Conservation (phyloP, 2,888 invertebrate genomes). For the Ichneumoninae sp. region DNA sequence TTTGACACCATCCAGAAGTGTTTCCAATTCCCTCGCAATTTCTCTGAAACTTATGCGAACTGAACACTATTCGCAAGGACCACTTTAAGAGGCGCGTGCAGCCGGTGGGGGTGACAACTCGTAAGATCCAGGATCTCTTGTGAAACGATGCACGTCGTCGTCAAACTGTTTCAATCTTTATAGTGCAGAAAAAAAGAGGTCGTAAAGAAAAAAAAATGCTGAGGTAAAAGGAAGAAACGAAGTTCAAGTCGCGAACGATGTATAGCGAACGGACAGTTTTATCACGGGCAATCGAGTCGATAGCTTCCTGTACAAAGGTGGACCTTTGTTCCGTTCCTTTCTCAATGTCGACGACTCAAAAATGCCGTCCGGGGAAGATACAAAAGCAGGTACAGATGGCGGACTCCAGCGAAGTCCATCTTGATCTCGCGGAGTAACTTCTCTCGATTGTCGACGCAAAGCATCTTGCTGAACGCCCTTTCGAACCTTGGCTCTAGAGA, state of each 20-base stretch:
- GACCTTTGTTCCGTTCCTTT: background rate
- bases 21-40: no score
- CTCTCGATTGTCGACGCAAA: conserved; percentile 27
- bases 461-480: background rate
- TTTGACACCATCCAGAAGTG: no score
- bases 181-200: conserved; percentile 31
- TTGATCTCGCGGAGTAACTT: conserved; percentile 13
- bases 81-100: background rate
- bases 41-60: no score
- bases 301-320: background rate
- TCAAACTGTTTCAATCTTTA: conserved; percentile 44
- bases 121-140: conserved; percentile 7
- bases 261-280: conserved; percentile 26
- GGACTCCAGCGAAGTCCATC: background rate
- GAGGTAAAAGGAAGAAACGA: background rate
- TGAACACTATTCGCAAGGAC: no score
- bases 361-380: background rate
- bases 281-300: conserved; percentile 25
- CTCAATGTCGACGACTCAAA: conserved; percentile 1
- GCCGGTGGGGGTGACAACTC: background rate
- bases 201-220: background rate
- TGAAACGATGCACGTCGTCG: conserved; percentile 14
- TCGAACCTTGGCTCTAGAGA: background rate
- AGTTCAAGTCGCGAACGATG: conserved; percentile 6
- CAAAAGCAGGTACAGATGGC: background rate